A percentile compares a stretch with the other conserved stretches of the same genome.
phyloP scores from a whole-genome alignment of 2,888 invertebrate genomes.

The Cantharis nigra region DNA sequence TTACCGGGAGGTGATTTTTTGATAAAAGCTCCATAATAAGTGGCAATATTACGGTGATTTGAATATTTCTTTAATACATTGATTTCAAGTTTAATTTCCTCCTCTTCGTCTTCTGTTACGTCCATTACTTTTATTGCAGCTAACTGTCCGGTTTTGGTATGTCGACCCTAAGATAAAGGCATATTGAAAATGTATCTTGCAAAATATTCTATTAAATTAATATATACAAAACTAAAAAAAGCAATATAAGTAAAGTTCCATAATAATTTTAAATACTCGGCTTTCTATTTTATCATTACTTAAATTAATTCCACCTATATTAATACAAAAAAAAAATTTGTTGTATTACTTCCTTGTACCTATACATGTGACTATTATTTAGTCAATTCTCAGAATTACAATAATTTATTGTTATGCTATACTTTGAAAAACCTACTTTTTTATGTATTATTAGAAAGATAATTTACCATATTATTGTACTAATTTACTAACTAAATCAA shows the following conservation, averaged over 20 bases:
- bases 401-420: neutral
- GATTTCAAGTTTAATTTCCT: constrained; percentile 99
- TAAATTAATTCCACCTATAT: neutral
- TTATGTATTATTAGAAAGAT: neutral
- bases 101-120: constrained; percentile 99
- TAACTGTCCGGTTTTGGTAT: constrained; percentile 99
- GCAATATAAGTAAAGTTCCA: neutral
- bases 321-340: neutral
- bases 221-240: neutral
- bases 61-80: constrained; percentile 99
- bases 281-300: neutral
- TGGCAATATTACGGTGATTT: constrained; percentile 99
- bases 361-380: neutral
- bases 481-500: neutral
- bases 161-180: constrained; percentile 77
- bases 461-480: neutral
- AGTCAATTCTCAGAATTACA: neutral
- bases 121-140: constrained; percentile 99
- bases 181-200: neutral
- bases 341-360: neutral
- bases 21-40: constrained; percentile 99
- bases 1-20: constrained; percentile 98
- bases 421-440: neutral
- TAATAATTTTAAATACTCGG: neutral
- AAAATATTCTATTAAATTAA: neutral